Conservation (phyloP, 2,113 vertebrate genomes). For the Mixornis gularis region DNA sequence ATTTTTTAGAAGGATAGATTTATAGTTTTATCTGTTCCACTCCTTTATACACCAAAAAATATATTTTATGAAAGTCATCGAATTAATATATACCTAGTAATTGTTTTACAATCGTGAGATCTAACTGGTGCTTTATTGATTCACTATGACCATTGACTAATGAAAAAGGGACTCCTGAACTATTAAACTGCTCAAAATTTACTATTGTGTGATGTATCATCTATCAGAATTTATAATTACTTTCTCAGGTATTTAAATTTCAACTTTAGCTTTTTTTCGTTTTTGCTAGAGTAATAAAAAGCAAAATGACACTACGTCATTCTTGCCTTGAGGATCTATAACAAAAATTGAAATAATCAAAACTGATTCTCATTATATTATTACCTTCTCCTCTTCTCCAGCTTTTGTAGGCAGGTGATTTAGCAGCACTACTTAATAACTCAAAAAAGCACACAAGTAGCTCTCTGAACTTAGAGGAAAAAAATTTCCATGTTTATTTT, state of each 20-base stretch:
- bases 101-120: not conserved
- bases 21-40: not conserved
- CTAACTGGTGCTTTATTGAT: not conserved
- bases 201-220: not conserved
- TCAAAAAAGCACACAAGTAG: not conserved
- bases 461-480: not conserved
- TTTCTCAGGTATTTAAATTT: not conserved
- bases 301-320: not conserved
- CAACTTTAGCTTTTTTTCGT: not conserved
- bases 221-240: not conserved
- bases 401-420: not conserved
- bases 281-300: not conserved
- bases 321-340: not conserved
- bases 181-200: not conserved
- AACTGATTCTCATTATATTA: not conserved
- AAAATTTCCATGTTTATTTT: not conserved
- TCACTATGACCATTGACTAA: not conserved
- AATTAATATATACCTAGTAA: not conserved
- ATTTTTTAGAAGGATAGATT: not conserved
- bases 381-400: not conserved
- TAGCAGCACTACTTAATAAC: not conserved
- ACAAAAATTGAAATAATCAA: not conserved
- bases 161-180: not conserved
- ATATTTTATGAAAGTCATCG: not conserved
- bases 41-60: not conserved